phyloP scores from a whole-genome alignment of 2,113 vertebrate genomes.

The Paracanthobrama guichenoti region DNA sequence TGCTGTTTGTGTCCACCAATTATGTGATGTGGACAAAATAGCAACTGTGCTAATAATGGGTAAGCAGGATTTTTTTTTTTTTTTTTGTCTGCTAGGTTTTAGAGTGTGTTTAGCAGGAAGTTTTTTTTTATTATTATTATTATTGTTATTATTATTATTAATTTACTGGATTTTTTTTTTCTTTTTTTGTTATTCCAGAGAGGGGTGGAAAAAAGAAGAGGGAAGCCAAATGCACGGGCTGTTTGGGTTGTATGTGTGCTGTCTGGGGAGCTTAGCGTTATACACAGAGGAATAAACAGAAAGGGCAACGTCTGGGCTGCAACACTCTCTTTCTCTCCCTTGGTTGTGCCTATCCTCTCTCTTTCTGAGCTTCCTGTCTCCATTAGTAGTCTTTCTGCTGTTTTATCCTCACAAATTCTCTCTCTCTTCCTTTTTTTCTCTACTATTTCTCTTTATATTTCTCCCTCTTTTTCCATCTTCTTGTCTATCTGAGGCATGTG shows the following conservation, averaged over 20 bases:
- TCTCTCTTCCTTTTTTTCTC: neutral
- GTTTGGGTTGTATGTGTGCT: constrained; percentile 14
- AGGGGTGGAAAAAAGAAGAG: neutral
- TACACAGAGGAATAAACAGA: constrained; percentile 55
- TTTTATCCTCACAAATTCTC: constrained; percentile 13
- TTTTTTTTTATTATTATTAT: neutral
- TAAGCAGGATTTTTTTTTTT: constrained; percentile 16
- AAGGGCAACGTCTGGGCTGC: constrained; percentile 53
- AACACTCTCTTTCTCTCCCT: constrained; percentile 57
- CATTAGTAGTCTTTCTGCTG: constrained; percentile 33
- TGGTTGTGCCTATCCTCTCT: constrained; percentile 6
- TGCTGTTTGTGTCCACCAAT: constrained; percentile 45
- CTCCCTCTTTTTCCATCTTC: constrained; percentile 64
- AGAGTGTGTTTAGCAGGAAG: neutral
- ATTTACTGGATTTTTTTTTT: neutral
- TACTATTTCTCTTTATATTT: constrained; percentile 14
- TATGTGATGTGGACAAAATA: constrained; percentile 26
- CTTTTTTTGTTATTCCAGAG: neutral
- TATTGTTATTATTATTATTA: neutral
- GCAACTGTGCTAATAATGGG: constrained; percentile 38
- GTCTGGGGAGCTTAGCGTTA: constrained; percentile 44
- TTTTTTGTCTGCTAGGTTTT: constrained; percentile 10
- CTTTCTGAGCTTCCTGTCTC: neutral
- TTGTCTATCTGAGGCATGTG: constrained; percentile 67
- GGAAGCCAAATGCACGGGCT: neutral